phyloP scores from a whole-genome alignment of 2,113 vertebrate genomes.

The Telmatochromis sp. region DNA sequence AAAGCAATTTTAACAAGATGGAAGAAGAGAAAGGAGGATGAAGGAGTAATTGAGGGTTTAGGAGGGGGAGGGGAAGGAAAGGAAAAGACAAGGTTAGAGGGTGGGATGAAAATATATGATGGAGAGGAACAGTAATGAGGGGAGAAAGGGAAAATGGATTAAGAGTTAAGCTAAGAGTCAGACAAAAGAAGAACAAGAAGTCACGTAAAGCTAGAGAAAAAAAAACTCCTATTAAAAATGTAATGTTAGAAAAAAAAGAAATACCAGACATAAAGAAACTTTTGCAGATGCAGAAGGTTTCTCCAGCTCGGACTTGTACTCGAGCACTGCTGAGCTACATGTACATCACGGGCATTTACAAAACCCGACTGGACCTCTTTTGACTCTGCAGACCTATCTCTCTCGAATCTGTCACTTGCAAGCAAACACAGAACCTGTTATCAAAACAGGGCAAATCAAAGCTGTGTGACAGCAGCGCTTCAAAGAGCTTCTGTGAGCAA shows the following conservation, averaged over 20 bases:
- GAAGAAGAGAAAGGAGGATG: neutral
- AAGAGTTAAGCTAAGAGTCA: neutral
- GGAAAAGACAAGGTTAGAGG: neutral
- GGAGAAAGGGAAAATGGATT: neutral
- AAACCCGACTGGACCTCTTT: neutral
- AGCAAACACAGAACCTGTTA: neutral
- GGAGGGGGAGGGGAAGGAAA: neutral
- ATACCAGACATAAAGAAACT: neutral
- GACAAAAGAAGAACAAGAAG: neutral
- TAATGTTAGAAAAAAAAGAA: neutral
- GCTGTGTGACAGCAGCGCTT: neutral
- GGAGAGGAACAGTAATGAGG: neutral
- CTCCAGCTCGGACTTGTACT: neutral
- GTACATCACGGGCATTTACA: neutral
- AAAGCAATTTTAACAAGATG: neutral
- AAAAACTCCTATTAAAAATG: neutral
- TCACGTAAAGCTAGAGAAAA: neutral
- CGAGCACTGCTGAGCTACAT: neutral
- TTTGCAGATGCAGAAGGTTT: neutral
- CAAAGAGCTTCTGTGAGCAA: neutral
- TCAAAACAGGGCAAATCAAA: conserved; percentile 31
- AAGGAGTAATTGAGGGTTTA: neutral
- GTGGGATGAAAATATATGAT: neutral
- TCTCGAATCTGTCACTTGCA: conserved; percentile 1
- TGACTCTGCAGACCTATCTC: neutral